Percentiles rank a stretch among this genome's conserved stretches.
phyloP scores from a whole-genome alignment of 2,113 vertebrate species.

The Octodon degus region DNA sequence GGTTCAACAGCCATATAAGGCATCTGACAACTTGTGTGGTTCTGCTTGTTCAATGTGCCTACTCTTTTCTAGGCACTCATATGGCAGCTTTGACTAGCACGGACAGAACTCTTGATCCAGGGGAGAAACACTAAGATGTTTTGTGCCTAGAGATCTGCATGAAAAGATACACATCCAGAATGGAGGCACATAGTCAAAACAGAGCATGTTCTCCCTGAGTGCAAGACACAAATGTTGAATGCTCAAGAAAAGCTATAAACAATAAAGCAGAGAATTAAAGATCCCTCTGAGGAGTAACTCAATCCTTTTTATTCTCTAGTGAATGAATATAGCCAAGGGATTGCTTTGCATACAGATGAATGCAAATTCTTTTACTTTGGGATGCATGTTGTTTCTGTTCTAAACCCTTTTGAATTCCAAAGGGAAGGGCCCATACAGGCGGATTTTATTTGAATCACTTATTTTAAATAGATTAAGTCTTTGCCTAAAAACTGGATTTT shows the following conservation, averaged over 20 bases:
- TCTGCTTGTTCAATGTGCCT: background rate
- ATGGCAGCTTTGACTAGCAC: background rate
- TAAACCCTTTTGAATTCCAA: background rate
- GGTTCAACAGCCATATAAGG: background rate
- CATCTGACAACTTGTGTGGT: background rate
- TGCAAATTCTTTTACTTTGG: background rate
- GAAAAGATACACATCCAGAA: background rate
- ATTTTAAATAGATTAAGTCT: constrained; percentile 41
- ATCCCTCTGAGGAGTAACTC: background rate
- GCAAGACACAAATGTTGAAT: background rate
- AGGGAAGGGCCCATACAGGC: background rate
- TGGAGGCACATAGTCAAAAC: background rate
- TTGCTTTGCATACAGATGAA: background rate
- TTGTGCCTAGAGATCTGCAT: background rate
- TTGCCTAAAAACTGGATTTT: background rate
- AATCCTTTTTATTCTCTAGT: background rate
- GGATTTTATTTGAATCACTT: background rate
- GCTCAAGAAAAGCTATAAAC: background rate
- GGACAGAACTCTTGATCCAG: background rate
- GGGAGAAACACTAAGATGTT: background rate
- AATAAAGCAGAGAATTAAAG: background rate
- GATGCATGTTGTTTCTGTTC: background rate
- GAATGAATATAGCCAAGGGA: background rate
- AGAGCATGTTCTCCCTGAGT: background rate
- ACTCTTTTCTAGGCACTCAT: background rate